Conservation (phyloP, 2,797 vertebrate species). For the Sebastes trivittatus region DNA sequence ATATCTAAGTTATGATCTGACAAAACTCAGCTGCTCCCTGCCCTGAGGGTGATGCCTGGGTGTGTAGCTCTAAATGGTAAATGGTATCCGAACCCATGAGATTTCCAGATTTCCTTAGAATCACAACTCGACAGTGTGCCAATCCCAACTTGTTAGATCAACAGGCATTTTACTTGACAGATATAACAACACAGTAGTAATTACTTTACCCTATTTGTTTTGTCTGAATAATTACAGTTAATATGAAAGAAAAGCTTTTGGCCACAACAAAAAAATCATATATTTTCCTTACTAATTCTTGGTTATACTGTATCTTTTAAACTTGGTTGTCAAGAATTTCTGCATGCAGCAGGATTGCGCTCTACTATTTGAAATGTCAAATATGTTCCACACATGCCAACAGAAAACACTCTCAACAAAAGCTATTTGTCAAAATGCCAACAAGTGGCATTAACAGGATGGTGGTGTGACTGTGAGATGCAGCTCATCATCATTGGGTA, state of each 20-base stretch:
- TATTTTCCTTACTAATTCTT: not conserved
- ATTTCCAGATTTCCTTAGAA: not conserved
- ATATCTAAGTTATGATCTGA: conserved; percentile 41
- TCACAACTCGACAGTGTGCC: not conserved
- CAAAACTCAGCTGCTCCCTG: not conserved
- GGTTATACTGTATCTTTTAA: not conserved
- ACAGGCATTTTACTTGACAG: not conserved
- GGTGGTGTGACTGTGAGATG: not conserved
- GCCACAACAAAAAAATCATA: not conserved
- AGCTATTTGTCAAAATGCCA: not conserved
- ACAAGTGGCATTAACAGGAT: not conserved
- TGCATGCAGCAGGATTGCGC: not conserved
- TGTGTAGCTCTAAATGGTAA: not conserved
- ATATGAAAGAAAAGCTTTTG: not conserved
- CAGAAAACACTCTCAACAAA: not conserved
- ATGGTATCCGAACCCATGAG: not conserved
- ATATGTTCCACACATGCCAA: not conserved
- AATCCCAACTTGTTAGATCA: not conserved
- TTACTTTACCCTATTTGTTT: not conserved
- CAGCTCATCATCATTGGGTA: not conserved
- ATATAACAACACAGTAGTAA: not conserved
- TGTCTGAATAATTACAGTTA: not conserved
- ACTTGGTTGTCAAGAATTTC: not conserved
- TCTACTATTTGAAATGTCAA: not conserved
- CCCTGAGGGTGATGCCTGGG: not conserved